phyloP scores from a whole-genome alignment of 2,113 vertebrate genomes.

The Calidris pygmaea region DNA sequence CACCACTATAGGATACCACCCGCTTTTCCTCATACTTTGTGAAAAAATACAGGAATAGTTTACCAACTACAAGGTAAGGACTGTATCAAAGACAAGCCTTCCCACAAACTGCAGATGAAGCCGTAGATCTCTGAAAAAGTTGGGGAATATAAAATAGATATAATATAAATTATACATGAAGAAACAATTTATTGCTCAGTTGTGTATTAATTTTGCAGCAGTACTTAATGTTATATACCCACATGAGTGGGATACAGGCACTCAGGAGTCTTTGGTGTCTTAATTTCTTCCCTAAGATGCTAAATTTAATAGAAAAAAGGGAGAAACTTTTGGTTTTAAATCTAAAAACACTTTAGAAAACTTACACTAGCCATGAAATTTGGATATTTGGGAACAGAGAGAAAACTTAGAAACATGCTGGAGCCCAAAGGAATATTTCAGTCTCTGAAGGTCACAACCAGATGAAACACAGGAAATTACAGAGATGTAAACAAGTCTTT shows the following conservation, averaged over 20 bases:
- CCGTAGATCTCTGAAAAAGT: not conserved
- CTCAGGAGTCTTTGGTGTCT: not conserved
- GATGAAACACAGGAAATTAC: constrained; percentile 62
- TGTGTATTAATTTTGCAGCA: not conserved
- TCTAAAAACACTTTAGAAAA: not conserved
- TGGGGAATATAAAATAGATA: not conserved
- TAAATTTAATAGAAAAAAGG: not conserved
- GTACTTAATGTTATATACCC: not conserved
- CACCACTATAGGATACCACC: not conserved
- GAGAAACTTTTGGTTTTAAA: not conserved
- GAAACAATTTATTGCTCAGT: not conserved
- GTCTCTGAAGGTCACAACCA: constrained; percentile 32
- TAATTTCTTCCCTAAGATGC: not conserved
- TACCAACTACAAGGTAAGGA: not conserved
- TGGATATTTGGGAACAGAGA: constrained; percentile 3
- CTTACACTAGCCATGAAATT: not conserved
- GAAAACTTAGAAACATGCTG: constrained; percentile 11
- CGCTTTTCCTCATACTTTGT: not conserved
- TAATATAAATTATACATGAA: not conserved
- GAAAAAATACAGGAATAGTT: not conserved
- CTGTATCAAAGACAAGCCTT: not conserved
- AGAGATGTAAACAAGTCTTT: constrained; percentile 55
- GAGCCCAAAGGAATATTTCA: constrained; percentile 29
- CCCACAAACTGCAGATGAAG: not conserved
- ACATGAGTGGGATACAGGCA: not conserved